Base-by-base conservation (phyloP, 2,113 vertebrate species). In the Percopsis transmontana region DNA sequence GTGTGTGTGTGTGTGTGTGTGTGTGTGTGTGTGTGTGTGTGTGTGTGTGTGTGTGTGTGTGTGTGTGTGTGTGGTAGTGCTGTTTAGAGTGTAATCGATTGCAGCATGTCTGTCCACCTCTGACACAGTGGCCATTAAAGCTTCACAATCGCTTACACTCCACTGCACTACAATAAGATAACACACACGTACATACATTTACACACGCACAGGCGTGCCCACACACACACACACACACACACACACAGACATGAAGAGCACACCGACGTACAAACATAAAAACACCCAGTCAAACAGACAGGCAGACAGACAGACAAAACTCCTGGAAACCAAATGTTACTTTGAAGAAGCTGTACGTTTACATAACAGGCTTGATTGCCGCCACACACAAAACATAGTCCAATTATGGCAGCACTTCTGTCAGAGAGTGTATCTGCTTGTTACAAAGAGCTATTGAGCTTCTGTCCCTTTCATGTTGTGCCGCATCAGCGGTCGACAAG, bases 381-480 rank as follows among this genome's bases (percentile, higher is more conserved):
- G 79, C 60, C 13, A 45, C 77, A 59, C 62, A 63, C 66, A 79
- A 44, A 75, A 53, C 82, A 78, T 55, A 61, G 71, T 66, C 60
- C 66, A 77, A 86, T 86, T 80, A 84, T 83, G 83, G 81, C 82
- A 74, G 52, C 79, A 74, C 77, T 79, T 87, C 75, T 82, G 83
- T 77, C 74, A 18, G 47, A 75, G 72, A 55, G 76, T 51, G 68
- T 74, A 84, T 83, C 66, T 77, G 73, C 74, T 72, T 0, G 24
- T 70, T 77, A 62, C 72, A 88, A 68, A 79, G 83, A 75, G 57
- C 80, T 62, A 69, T 39, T 74, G 79, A 84, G 87, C 79, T 71
- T 87, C 2, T 80, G 84, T 65, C 52, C 41, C 74, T 87, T 89
- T 86, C 65, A 87, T 86, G 85, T 86, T 82, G 84, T 74, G 68